Evolutionary conservation across 2,113 vertebrate species (phyloP).

Genomic region (Pongo pygmaeus): DNA sequence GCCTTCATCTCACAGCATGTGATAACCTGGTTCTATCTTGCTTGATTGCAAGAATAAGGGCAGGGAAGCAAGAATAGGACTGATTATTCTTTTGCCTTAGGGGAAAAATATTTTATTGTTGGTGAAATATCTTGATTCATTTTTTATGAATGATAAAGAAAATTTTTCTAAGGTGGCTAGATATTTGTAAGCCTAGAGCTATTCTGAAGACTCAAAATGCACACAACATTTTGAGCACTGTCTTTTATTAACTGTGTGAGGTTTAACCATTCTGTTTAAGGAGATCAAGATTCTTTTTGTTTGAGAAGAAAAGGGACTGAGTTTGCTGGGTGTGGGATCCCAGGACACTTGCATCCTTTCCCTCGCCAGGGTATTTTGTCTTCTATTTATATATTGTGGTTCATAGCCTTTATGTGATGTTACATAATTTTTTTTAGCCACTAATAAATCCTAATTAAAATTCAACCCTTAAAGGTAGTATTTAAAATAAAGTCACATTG

Average conservation of each 20-base stretch:
- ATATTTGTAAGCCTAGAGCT: constrained; percentile 60
- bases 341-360: background rate
- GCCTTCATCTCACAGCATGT: background rate
- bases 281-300: constrained; percentile 1
- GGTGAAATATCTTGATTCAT: constrained; percentile 53
- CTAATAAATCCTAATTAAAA: constrained; percentile 17
- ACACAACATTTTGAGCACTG: background rate
- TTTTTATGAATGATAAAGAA: constrained; percentile 63
- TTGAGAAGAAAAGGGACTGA: constrained; percentile 11
- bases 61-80: background rate
- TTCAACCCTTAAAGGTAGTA: background rate
- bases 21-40: background rate
- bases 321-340: background rate
- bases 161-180: constrained; percentile 48
- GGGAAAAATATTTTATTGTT: constrained; percentile 37
- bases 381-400: background rate
- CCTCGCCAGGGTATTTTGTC: background rate
- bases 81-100: constrained; percentile 56
- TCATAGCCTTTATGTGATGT: background rate
- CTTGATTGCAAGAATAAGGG: constrained; percentile 31
- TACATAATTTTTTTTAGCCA: background rate
- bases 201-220: constrained; percentile 37
- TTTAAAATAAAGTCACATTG: background rate
- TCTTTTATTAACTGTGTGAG: background rate
- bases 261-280: constrained; percentile 23